Percentiles rank a stretch among this genome's conserved stretches.
Conservation (phyloP, 2,888 invertebrate species). For the Myopa tessellatipennis region DNA sequence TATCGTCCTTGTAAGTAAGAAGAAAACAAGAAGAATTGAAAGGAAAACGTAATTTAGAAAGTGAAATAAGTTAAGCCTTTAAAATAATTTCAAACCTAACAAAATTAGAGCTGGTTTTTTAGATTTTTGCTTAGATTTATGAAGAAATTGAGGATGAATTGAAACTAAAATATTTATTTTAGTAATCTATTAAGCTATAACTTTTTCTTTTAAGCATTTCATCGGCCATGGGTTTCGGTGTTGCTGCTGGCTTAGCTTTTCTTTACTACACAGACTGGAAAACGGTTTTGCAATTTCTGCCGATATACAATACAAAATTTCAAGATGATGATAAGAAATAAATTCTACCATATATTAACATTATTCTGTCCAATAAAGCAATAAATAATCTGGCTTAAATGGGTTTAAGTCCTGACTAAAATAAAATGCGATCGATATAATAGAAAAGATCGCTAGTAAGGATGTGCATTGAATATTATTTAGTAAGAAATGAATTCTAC, state of each 20-base stretch:
- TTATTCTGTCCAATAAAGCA: neutral
- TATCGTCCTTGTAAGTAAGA: slow-evolving; percentile 5
- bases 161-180: too few relatives aligned
- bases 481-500: too few relatives aligned
- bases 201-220: neutral
- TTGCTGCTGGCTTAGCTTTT: neutral
- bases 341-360: neutral
- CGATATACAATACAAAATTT: slow-evolving; percentile 22
- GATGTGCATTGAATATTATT: too few relatives aligned
- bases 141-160: too few relatives aligned
- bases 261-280: slow-evolving; percentile 28
- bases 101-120: too few relatives aligned
- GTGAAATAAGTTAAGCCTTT: too few relatives aligned
- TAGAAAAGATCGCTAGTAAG: slow-evolving; percentile 44
- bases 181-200: neutral
- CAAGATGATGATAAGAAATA: slow-evolving; percentile 6
- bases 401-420: neutral
- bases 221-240: slow-evolving; percentile 8
- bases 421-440: neutral
- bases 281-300: slow-evolving; percentile 16
- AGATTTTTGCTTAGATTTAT: too few relatives aligned
- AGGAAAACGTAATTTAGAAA: too few relatives aligned
- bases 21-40: neutral
- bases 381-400: neutral
- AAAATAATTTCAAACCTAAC: too few relatives aligned